Evolutionary conservation across 2,888 invertebrate species (phyloP), one percentile per base, ranked within the genome.

Genomic region (Leptinotarsa tumamoca): DNA sequence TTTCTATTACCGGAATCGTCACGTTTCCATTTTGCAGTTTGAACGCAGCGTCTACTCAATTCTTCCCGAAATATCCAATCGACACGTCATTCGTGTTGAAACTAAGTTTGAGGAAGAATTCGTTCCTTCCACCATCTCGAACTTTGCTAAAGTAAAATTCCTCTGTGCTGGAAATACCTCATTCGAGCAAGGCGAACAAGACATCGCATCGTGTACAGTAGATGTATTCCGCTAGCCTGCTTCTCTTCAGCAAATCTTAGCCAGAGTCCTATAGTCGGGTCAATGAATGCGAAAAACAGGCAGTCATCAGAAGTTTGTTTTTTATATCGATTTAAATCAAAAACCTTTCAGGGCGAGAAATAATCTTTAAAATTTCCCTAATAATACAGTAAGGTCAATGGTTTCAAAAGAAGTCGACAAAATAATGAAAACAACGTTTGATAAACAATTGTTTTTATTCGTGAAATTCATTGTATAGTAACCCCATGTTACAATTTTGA

Each of bases 301-400:
- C 10, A 43, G 3, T 79, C 50, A 77, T 80, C 79, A 3, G 52
- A 52, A 43, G 3, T 43, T 3, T 43, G 43, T 10, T 33, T 33
- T 33, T 33, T 33, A 33, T 10, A 10, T 33, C 7, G 33, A 10
- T 33, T 33, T 10, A 33, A 33, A 10, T 33, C 33, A 33, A 7
- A 33, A 33, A 7, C 5, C 33, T 33, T 33, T 33, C 33, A 33
- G 33, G 10, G 1, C 10, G 33, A 2, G 2, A 33, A 33, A 33
- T 33, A 33, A 33, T 10, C 7, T 10, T 33, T 33, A 10, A 33
- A 33, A 2, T 33, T 33, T 10, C 10, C 5, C 10, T 2, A 33
- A 33, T 2, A 33, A 33, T 33, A 33, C 33, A 33, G 33, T 33
- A 33, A 33, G 10, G 10, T 33, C 33, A 33, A 10, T 33, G 33